phyloP scores from a whole-genome alignment of 2,797 vertebrate genomes.

The Hipposideros larvatus region DNA sequence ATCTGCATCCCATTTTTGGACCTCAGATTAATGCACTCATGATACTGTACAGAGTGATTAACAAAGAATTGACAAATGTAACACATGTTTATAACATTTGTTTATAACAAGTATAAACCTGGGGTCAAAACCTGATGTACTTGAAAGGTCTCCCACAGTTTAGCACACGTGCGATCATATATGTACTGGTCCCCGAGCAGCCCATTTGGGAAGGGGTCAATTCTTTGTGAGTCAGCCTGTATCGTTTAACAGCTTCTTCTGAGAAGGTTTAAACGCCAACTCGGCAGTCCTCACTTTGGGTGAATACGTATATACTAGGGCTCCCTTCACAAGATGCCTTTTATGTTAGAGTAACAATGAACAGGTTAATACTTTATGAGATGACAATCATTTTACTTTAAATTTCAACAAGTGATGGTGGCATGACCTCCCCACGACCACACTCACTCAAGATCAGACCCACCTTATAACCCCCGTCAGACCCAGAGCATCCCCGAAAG shows the following conservation, averaged over 20 bases:
- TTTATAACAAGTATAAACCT: neutral
- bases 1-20: constrained; percentile 12
- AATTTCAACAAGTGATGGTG: neutral
- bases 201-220: neutral
- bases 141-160: neutral
- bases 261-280: neutral
- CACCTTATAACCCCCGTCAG: neutral
- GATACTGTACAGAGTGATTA: neutral
- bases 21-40: neutral
- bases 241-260: constrained; percentile 21
- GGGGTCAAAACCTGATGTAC: neutral
- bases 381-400: neutral
- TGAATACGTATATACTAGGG: neutral
- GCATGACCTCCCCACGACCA: neutral
- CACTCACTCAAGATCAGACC: constrained; percentile 1
- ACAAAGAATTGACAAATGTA: neutral
- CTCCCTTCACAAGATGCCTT: neutral
- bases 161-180: neutral
- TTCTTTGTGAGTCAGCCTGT: neutral
- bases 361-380: neutral
- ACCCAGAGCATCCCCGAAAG: neutral
- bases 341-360: neutral
- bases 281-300: neutral
- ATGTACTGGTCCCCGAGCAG: neutral
- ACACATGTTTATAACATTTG: neutral